Conservation (phyloP, 2,113 vertebrate genomes). For the Pollimyrus isidori region DNA sequence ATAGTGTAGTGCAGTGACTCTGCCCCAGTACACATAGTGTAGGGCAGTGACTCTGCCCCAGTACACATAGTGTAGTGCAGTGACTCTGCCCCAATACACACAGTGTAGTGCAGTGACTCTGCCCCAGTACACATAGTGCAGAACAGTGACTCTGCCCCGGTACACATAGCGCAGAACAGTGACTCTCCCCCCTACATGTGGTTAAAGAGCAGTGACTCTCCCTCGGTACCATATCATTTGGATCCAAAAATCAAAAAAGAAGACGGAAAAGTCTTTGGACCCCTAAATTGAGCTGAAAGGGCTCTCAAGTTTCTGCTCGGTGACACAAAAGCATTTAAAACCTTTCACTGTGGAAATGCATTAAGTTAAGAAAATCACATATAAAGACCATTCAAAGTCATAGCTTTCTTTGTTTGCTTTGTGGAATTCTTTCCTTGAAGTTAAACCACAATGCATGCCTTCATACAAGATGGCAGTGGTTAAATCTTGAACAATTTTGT, state of each 20-base stretch:
- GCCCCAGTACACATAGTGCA: not conserved
- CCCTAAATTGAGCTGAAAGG: not conserved
- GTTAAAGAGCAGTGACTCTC: conserved; percentile 13
- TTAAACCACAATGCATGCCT: conserved; percentile 58
- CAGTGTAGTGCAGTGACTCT: not conserved
- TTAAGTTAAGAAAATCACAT: conserved; percentile 24
- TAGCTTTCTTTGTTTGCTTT: conserved; percentile 33
- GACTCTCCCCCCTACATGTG: not conserved
- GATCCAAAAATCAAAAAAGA: conserved; percentile 32
- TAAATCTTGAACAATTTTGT: conserved; percentile 38
- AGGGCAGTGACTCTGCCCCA: not conserved
- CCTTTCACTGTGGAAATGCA: conserved; percentile 23
- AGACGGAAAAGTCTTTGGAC: conserved; percentile 29
- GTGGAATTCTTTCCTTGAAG: conserved; percentile 42
- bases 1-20: not conserved
- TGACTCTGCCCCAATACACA: not conserved
- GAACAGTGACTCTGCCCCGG: not conserved
- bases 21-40: not conserved
- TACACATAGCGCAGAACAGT: not conserved
- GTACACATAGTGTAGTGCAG: not conserved
- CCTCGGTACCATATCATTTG: conserved; percentile 27
- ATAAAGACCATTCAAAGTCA: conserved; percentile 32
- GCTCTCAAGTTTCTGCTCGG: not conserved
- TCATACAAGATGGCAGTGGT: conserved; percentile 65
- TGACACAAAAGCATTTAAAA: conserved; percentile 13